Conservation (phyloP, 2,797 vertebrate genomes). For the Yasuhikotakia modesta region DNA sequence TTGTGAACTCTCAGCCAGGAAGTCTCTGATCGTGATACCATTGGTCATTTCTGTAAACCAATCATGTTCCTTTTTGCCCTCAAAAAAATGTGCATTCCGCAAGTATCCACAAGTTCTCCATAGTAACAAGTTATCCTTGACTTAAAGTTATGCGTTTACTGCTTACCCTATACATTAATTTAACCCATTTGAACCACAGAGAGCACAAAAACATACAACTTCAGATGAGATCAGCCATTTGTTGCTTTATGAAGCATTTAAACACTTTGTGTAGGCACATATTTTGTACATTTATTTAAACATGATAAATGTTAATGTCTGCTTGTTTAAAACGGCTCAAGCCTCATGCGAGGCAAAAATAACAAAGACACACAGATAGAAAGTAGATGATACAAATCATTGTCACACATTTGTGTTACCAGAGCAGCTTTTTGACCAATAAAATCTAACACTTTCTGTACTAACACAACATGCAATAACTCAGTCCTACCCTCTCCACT, state of each 20-base stretch:
- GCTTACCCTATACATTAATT: slow-evolving; percentile 26
- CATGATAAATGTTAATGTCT: slow-evolving; percentile 67
- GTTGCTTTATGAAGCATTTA: not conserved
- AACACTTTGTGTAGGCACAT: slow-evolving; percentile 8
- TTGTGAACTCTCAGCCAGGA: too few relatives aligned
- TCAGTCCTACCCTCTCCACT: slow-evolving; percentile 3
- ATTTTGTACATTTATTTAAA: slow-evolving; percentile 68
- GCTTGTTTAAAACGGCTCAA: slow-evolving; percentile 70
- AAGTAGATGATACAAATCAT: slow-evolving; percentile 62
- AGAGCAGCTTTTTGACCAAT: slow-evolving; percentile 72
- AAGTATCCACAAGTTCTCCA: too few relatives aligned
- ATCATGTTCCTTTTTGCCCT: too few relatives aligned
- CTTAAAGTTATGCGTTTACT: too few relatives aligned
- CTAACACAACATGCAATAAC: slow-evolving; percentile 24
- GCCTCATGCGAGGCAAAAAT: slow-evolving; percentile 68
- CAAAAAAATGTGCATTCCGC: too few relatives aligned
- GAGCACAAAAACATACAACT: not conserved
- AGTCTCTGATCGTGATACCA: too few relatives aligned
- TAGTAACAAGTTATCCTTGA: too few relatives aligned
- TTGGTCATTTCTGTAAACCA: too few relatives aligned
- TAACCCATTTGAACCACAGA: not conserved
- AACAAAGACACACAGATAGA: slow-evolving; percentile 61
- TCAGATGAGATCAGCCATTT: not conserved
- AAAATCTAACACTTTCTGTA: slow-evolving; percentile 72
- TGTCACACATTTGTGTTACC: slow-evolving; percentile 60